Evolutionary conservation across 2,888 invertebrate genomes (phyloP).

Genomic region (Esperia sulphurella): DNA sequence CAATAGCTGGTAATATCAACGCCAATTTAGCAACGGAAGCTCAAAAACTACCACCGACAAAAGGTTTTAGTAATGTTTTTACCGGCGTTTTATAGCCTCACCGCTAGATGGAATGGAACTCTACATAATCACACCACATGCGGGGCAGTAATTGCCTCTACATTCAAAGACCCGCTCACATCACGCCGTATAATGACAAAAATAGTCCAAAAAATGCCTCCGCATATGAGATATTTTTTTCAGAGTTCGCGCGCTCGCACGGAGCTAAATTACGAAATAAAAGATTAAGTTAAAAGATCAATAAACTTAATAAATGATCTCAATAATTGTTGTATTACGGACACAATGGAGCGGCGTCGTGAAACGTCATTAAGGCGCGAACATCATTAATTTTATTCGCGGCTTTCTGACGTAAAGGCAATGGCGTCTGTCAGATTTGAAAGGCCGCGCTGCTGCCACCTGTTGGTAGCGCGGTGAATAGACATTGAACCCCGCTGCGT

Average conservation of each 20-base stretch:
- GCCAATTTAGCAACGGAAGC: constrained; percentile 77
- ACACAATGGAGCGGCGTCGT: constrained; percentile 78
- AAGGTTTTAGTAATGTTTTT: constrained; percentile 69
- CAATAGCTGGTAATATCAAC: constrained; percentile 61
- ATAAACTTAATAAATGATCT: constrained; percentile 80
- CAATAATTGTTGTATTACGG: constrained; percentile 80
- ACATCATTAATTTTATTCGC: constrained; percentile 80
- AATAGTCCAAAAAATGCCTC: constrained; percentile 76
- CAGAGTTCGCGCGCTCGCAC: constrained; percentile 72
- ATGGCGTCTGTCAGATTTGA: constrained; percentile 78
- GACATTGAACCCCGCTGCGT: constrained; percentile 69
- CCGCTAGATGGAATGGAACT: constrained; percentile 68
- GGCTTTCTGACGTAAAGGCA: constrained; percentile 75
- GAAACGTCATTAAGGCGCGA: constrained; percentile 78
- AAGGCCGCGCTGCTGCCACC: constrained; percentile 74
- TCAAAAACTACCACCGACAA: constrained; percentile 59
- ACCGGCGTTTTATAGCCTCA: constrained; percentile 59
- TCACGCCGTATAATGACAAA: constrained; percentile 79
- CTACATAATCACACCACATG: constrained; percentile 78
- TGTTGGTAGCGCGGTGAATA: constrained; percentile 77
- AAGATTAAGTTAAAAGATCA: constrained; percentile 80
- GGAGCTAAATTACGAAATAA: constrained; percentile 78
- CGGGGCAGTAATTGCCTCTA: constrained; percentile 77
- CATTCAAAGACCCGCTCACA: constrained; percentile 77
- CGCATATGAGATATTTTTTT: constrained; percentile 77